phyloP scores from a whole-genome alignment of 30 jellyfish, hydroid and myxozoan species.

The Chrysaora quinquecirrha region DNA sequence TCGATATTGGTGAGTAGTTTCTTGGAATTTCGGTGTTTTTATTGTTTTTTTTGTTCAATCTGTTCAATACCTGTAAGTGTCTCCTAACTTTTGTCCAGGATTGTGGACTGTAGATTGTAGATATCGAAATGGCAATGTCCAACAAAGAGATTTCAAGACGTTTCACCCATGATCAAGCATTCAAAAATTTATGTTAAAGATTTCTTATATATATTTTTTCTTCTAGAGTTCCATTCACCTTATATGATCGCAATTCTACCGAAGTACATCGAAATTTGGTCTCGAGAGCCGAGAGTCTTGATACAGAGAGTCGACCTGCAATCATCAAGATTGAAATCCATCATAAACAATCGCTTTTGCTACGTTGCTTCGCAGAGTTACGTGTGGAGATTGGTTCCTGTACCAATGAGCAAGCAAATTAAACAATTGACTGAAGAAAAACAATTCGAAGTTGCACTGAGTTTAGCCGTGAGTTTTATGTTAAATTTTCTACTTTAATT shows the following conservation, averaged over 20 bases:
- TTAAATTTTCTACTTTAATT: no score
- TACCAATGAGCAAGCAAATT: conserved; percentile 62
- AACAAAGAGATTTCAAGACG: no score
- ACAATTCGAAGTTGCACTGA: conserved; percentile 84
- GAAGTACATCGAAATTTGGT: conserved; percentile 79
- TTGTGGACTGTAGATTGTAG: no score
- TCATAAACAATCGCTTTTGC: conserved; percentile 50
- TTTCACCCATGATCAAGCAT: no score
- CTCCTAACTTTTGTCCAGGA: no score
- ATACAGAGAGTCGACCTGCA: conserved; percentile 79
- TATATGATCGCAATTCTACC: conserved; percentile 87
- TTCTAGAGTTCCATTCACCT: conserved; percentile 60
- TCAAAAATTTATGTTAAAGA: no score
- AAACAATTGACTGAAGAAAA: conserved; percentile 75
- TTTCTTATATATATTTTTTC: no score
- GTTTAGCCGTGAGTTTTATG: conserved; percentile 48
- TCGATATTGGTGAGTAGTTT: conserved; percentile 68
- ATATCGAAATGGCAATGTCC: no score
- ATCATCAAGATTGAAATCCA: conserved; percentile 49
- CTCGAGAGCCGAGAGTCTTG: conserved; percentile 77
- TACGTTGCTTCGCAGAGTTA: conserved; percentile 67
- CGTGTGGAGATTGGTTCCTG: conserved; percentile 91
- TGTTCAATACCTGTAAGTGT: no score
- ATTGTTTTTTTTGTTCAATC: no score
- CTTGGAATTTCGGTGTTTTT: no score